Percentiles rank a stretch among this genome's conserved stretches.
phyloP scores from a whole-genome alignment of 2,113 vertebrate genomes.

The Perccottus glenii region DNA sequence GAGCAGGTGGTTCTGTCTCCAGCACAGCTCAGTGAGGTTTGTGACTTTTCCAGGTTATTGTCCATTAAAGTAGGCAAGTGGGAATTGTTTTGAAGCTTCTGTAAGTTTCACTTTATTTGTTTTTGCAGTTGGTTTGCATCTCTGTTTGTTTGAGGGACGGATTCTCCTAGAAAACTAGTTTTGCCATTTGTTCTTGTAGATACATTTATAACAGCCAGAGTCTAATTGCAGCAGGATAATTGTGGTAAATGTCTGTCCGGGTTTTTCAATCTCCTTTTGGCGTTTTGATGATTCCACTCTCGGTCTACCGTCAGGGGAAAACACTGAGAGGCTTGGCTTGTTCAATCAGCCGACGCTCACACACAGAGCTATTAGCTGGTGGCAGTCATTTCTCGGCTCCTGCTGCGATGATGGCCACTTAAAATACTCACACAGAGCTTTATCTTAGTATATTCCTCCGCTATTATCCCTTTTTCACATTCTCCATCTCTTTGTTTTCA shows the following conservation, averaged over 20 bases:
- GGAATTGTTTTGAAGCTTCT: no score
- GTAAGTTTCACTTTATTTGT: no score
- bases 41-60: background rate
- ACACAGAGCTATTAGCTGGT: slow-evolving; percentile 62
- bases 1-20: slow-evolving; percentile 26
- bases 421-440: slow-evolving; percentile 13
- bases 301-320: slow-evolving; percentile 57
- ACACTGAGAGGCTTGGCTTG: slow-evolving; percentile 58
- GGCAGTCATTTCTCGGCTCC: slow-evolving; percentile 60
- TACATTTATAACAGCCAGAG: no score
- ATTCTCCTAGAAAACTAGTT: no score
- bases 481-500: slow-evolving; percentile 7
- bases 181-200: no score
- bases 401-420: slow-evolving; percentile 64
- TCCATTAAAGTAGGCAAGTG: background rate
- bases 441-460: background rate
- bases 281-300: slow-evolving; percentile 51
- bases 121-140: no score
- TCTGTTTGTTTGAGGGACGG: no score
- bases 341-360: slow-evolving; percentile 56
- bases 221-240: no score
- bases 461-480: background rate
- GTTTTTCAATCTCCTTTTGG: no score
- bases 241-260: no score
- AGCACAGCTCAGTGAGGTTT: background rate